Conservation (phyloP, 2,113 vertebrate species). For the Cottus gobio region DNA sequence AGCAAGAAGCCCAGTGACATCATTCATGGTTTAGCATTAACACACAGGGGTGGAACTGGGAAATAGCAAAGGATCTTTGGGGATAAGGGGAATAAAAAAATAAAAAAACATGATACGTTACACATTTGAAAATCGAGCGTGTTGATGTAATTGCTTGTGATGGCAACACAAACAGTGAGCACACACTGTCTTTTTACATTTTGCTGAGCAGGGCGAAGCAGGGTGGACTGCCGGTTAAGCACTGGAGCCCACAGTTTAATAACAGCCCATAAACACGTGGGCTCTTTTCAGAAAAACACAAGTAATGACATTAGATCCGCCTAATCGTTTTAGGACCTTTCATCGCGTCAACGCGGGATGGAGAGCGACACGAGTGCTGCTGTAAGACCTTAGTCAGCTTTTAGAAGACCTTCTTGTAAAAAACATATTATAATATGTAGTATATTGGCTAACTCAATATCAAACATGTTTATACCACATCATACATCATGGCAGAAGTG, state of each 20-base stretch:
- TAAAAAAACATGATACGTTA: constrained; percentile 39
- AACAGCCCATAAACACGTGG: constrained; percentile 2
- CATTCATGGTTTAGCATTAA: constrained; percentile 46
- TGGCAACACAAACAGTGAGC: constrained; percentile 35
- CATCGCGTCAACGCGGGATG: not conserved
- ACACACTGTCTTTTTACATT: constrained; percentile 36
- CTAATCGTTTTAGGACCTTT: constrained; percentile 3
- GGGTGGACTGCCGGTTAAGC: constrained; percentile 1
- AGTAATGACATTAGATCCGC: not conserved
- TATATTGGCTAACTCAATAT: not conserved
- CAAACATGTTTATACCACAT: not conserved
- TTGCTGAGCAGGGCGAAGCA: constrained; percentile 19
- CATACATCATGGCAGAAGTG: not conserved
- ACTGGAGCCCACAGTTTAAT: constrained; percentile 14
- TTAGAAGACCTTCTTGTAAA: not conserved
- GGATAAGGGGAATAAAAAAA: constrained; percentile 41
- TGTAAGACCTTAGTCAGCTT: not conserved
- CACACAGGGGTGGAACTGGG: constrained; percentile 49
- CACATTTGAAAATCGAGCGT: constrained; percentile 46
- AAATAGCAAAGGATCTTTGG: constrained; percentile 49
- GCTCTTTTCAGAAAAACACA: not conserved
- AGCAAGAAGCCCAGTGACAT: constrained; percentile 52
- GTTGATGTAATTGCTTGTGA: constrained; percentile 53
- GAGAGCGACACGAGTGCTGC: not conserved
- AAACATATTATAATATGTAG: too few species aligned